These are phyloP conservation scores for Amitus sp. DNA, from an alignment of 2,888 invertebrate species.

Conservation along the genomic window DNA sequence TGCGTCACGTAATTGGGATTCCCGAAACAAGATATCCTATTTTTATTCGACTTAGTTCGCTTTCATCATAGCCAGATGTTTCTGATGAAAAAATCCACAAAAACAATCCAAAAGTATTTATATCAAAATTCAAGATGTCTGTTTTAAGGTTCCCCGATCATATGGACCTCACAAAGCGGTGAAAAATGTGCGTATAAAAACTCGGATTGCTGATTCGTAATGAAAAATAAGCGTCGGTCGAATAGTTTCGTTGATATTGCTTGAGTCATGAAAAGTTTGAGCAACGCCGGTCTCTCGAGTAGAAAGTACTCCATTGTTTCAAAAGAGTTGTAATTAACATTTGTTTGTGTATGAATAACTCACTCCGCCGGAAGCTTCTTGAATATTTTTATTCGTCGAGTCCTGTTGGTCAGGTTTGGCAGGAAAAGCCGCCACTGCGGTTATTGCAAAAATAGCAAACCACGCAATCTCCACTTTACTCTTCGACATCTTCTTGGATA, in stretches of 20 bases:
- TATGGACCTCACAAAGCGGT: too few relatives aligned
- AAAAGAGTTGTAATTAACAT: background rate
- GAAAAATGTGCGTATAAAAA: too few relatives aligned
- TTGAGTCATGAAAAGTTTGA: background rate
- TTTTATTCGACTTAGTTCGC: too few relatives aligned
- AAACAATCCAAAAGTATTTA: too few relatives aligned
- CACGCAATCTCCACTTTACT: slow-evolving; percentile 39
- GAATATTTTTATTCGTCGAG: slow-evolving; percentile 13
- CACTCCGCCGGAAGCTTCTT: slow-evolving; percentile 24
- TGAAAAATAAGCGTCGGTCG: background rate
- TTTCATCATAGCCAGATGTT: too few relatives aligned
- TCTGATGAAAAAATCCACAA: too few relatives aligned
- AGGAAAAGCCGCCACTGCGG: slow-evolving; percentile 34
- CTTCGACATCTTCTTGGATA: slow-evolving; percentile 50
- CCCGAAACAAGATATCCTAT: too few relatives aligned
- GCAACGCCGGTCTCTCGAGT: background rate
- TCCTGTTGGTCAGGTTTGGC: slow-evolving; percentile 24
- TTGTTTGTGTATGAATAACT: slow-evolving; percentile 11
- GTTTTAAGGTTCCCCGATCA: too few relatives aligned
- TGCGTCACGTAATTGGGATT: too few relatives aligned
- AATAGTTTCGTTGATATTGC: background rate
- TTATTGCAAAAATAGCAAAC: slow-evolving; percentile 35
- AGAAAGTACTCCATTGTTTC: background rate
- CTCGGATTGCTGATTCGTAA: too few relatives aligned
- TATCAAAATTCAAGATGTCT: too few relatives aligned